Percentiles rank a stretch among this genome's conserved stretches.
Conservation (phyloP, 2,797 vertebrate species). For the Fundulus diaphanus region DNA sequence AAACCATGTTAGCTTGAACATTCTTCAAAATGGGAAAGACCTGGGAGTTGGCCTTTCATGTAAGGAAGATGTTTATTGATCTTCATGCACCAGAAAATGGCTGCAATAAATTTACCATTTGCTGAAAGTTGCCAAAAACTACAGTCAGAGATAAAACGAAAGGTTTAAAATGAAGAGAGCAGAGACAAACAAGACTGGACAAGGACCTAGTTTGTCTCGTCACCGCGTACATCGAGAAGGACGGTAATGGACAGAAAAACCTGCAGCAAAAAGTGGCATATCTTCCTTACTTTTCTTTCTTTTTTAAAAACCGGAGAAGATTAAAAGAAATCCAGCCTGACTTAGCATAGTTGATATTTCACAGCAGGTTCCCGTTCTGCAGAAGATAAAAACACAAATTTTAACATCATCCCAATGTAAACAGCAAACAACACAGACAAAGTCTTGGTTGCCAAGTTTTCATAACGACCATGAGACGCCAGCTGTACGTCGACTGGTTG, state of each 20-base stretch:
- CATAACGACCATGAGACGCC: not conserved
- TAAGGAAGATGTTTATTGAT: not conserved
- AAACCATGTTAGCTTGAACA: not conserved
- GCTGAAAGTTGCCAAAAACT: not conserved
- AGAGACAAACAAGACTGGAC: not conserved
- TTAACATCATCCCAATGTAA: too few species aligned
- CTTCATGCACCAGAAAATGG: not conserved
- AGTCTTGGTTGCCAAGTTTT: too few species aligned
- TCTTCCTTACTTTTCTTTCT: too few species aligned
- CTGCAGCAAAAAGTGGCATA: too few species aligned
- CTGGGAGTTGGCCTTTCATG: not conserved
- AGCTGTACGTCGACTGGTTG: not conserved
- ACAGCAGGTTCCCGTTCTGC: too few species aligned
- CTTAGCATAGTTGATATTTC: too few species aligned
- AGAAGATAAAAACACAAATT: too few species aligned
- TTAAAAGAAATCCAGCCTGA: too few species aligned
- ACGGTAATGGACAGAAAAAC: not conserved
- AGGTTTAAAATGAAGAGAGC: not conserved
- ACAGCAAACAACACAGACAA: too few species aligned
- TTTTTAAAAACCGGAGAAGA: too few species aligned
- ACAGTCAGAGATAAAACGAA: not conserved
- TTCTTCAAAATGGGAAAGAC: slow-evolving; percentile 1
- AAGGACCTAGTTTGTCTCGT: not conserved
- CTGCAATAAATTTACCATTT: not conserved
- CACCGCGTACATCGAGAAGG: too few species aligned